Percentiles rank a stretch among this genome's conserved stretches.
These are phyloP conservation scores for Zeus faber DNA, from an alignment of 2,113 vertebrate genomes.

Conservation along the genomic window DNA sequence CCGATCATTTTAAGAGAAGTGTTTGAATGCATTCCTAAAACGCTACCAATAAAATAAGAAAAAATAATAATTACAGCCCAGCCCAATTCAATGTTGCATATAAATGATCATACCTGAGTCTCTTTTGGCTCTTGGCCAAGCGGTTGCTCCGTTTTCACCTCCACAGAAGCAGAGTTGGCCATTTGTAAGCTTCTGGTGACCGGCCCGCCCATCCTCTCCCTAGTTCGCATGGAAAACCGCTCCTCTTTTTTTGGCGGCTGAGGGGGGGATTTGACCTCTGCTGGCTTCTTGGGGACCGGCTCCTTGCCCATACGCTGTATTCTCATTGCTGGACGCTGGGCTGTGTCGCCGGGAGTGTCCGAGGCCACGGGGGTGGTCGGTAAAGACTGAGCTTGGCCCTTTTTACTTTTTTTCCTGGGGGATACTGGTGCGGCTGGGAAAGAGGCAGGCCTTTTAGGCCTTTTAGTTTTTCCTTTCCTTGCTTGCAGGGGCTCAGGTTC, in stretches of 20 bases:
- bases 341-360: slow-evolving; percentile 42
- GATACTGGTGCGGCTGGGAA: slow-evolving; percentile 60
- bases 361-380: slow-evolving; percentile 61
- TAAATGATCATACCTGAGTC: slow-evolving; percentile 63
- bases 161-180: slow-evolving; percentile 73
- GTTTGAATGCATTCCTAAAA: too few species aligned
- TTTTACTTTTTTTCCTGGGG: slow-evolving; percentile 79
- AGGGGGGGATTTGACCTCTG: slow-evolving; percentile 64
- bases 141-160: slow-evolving; percentile 78
- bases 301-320: slow-evolving; percentile 83
- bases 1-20: too few species aligned
- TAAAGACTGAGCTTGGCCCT: slow-evolving; percentile 76
- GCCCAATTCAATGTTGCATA: too few species aligned
- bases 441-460: slow-evolving; percentile 74
- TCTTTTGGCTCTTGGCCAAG: slow-evolving; percentile 82
- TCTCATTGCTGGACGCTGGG: slow-evolving; percentile 64
- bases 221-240: slow-evolving; percentile 79
- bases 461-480: slow-evolving; percentile 72
- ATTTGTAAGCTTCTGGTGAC: slow-evolving; percentile 91
- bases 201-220: slow-evolving; percentile 86
- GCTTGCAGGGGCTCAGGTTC: slow-evolving; percentile 64
- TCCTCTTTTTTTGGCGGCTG: slow-evolving; percentile 80
- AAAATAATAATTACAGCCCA: background rate
- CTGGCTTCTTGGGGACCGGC: slow-evolving; percentile 70
- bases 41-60: too few species aligned